Evolutionary conservation across 2,113 vertebrate species (phyloP).

Genomic region (Carassius auratus): DNA sequence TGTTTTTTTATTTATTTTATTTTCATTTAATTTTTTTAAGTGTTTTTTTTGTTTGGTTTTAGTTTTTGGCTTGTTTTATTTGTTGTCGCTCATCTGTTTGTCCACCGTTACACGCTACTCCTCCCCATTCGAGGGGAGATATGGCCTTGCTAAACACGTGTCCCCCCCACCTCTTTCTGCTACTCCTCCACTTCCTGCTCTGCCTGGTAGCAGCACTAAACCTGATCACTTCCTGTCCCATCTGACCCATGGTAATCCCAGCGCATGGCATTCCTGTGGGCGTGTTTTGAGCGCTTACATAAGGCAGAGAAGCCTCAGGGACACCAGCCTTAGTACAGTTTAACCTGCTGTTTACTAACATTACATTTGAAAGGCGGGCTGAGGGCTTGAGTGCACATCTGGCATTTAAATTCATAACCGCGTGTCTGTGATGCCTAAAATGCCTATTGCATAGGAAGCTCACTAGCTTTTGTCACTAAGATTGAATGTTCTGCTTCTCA

Average conservation of each 20-base stretch:
- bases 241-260: conserved; percentile 38
- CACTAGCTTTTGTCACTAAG: neutral
- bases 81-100: neutral
- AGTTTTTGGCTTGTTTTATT: neutral
- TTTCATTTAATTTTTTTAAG: too few relatives aligned
- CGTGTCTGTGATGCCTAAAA: neutral
- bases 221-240: conserved; percentile 45
- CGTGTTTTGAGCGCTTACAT: conserved; percentile 32
- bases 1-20: too few relatives aligned
- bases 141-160: neutral
- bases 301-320: conserved; percentile 30
- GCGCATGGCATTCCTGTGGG: neutral
- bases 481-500: neutral
- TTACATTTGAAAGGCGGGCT: too few relatives aligned
- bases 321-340: conserved; percentile 11
- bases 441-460: neutral
- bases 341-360: neutral
- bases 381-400: neutral
- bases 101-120: neutral
- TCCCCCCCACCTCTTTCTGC: neutral
- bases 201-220: conserved; percentile 36
- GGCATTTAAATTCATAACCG: neutral
- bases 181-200: conserved; percentile 27
- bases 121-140: neutral
- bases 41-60: too few relatives aligned